Percentiles rank a stretch among this genome's conserved stretches.
Evolutionary conservation across 2,888 invertebrate genomes (phyloP).

Genomic region (Meghimatium bilineatum): DNA sequence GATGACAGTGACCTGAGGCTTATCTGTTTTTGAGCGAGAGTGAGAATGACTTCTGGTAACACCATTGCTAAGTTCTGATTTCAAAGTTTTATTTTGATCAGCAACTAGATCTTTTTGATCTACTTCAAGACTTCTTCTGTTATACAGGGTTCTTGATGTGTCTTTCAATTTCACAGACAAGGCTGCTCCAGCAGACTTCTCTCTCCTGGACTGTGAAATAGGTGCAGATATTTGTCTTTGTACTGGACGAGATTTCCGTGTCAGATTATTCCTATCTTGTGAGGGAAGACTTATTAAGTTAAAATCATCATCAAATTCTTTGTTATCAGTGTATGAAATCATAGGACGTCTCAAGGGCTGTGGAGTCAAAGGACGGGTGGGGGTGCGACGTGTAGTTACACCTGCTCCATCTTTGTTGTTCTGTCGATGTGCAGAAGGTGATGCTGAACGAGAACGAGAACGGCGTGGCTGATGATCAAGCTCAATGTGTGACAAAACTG

Average conservation of each 20-base stretch:
- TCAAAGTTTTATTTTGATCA: background rate
- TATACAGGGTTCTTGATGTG: conserved; percentile 15
- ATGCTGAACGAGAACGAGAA: conserved; percentile 38
- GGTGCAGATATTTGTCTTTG: conserved; percentile 43
- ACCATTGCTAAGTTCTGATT: conserved; percentile 21
- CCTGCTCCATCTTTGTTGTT: conserved; percentile 4
- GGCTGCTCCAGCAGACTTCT: conserved; percentile 24
- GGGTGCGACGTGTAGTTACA: conserved; percentile 15
- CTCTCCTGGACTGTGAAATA: conserved; percentile 16
- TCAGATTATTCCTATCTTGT: background rate
- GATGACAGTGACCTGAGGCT: background rate
- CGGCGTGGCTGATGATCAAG: background rate
- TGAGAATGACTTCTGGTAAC: conserved; percentile 26
- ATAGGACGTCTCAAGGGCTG: conserved; percentile 59
- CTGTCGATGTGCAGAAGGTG: conserved; percentile 36
- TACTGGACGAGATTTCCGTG: conserved; percentile 32
- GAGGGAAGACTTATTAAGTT: conserved; percentile 27
- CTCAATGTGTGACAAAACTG: background rate
- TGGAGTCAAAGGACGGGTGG: conserved; percentile 58
- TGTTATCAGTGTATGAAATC: conserved; percentile 19
- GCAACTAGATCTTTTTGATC: conserved; percentile 10
- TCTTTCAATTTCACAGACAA: background rate
- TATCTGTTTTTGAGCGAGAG: conserved; percentile 1
- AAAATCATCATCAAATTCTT: conserved; percentile 25
- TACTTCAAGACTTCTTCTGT: conserved; percentile 19